Evolutionary conservation across 2,888 invertebrate genomes (phyloP), one percentile per base, ranked within the genome.

Genomic region (Drosophila suboccidentalis): DNA sequence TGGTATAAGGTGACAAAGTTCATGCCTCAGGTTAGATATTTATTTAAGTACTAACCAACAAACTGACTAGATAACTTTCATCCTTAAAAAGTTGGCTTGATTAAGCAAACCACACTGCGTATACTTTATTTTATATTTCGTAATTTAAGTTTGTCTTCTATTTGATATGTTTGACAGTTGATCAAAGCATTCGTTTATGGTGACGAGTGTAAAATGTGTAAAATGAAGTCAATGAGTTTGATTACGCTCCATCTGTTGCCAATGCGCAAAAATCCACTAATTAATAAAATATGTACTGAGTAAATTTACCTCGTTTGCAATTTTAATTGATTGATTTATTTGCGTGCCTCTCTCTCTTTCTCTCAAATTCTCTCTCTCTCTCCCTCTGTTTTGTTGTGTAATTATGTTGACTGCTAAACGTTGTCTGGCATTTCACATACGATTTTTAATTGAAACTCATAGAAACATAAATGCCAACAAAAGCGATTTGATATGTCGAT

Each of bases 251-350:
- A 72, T 17, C 78, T 78, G 44, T 49, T 61, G 55, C 43, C 39
- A 62, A 79, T 72, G 71, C 39, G 46, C 38, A 49, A 32, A 51
- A 69, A 69, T 38, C 43, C 43, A 80, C 68, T 88, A 88, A 83
- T 83, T 83, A 86, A 77, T 72, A 69, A 77, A 71, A 74, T 63
- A 47, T 64, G 46, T 67, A 50, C 61, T 55, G 53, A 68, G 69
- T 64, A 58, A 84, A 88, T 78, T 83, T 87, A 89, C 87, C 83
- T 78, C 71, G 75, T 59, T 78, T 66, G 59, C 53, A 50, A 51
- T 67, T 67, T 71, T 62, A 83, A 83, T 83, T 87, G 82, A 80
- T 87, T 80, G 73, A 80, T 77, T 59, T 68, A 41, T 39, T 22
- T 64, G 13, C 44, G 29, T n/a, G 19, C 3, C 15, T 38, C 44